phyloP scores from a whole-genome alignment of 2,888 invertebrate genomes.

The Stegana nigrithorax region DNA sequence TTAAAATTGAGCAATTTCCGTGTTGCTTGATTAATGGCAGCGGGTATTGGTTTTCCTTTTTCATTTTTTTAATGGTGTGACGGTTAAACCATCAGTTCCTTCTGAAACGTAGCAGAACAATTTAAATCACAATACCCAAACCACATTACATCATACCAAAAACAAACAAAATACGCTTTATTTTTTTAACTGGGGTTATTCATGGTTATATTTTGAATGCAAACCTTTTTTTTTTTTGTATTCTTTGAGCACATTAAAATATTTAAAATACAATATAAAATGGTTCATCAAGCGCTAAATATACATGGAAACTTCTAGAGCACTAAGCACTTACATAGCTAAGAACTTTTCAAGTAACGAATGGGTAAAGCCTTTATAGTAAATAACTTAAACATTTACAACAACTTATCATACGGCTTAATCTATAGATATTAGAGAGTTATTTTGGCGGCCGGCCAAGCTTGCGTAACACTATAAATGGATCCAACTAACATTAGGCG shows the following conservation, averaged over 20 bases:
- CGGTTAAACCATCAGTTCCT: no score
- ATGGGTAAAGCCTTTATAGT: slow-evolving; percentile 23
- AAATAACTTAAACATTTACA: slow-evolving; percentile 31
- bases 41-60: no score
- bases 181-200: no score
- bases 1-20: no score
- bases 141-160: no score
- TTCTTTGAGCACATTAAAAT: slow-evolving; percentile 46
- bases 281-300: slow-evolving; percentile 44
- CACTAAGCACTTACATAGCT: slow-evolving; percentile 12
- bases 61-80: no score
- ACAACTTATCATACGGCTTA: slow-evolving; percentile 3
- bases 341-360: no score
- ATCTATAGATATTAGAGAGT: not conserved
- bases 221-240: slow-evolving; percentile 22
- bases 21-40: no score
- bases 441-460: slow-evolving; percentile 41
- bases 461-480: slow-evolving; percentile 31
- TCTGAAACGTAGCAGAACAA: no score
- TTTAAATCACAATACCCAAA: no score
- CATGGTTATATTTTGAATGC: no score
- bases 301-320: slow-evolving; percentile 48
- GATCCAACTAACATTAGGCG: slow-evolving; percentile 22
- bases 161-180: no score
- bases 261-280: slow-evolving; percentile 34